These are phyloP conservation scores for Galendromus occidentalis DNA, from an alignment of 1,140 invertebrate genomes.

Conservation along the genomic window DNA sequence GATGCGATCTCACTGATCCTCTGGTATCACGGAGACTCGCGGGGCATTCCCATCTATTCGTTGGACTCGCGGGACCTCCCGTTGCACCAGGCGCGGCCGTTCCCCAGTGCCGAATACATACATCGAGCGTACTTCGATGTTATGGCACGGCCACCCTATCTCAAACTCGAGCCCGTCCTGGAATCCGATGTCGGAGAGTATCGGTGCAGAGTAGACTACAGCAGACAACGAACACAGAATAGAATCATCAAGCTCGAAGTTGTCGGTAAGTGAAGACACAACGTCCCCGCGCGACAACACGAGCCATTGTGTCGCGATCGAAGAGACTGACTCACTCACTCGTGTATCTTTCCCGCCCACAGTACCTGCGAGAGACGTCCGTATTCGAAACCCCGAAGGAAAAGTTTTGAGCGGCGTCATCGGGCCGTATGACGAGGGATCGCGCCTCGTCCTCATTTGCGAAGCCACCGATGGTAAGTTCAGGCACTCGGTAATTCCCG, in stretches of 20 bases:
- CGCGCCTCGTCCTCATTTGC: slow-evolving; percentile 55
- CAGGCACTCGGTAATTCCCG: background rate
- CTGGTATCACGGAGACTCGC: slow-evolving; percentile 48
- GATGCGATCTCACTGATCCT: slow-evolving; percentile 45
- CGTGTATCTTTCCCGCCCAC: slow-evolving; percentile 22
- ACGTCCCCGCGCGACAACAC: no score
- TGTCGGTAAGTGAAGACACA: slow-evolving; percentile 45
- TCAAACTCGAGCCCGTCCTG: slow-evolving; percentile 20
- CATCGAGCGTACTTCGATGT: slow-evolving; percentile 8
- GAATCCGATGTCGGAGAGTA: slow-evolving; percentile 20
- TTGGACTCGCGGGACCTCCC: slow-evolving; percentile 20
- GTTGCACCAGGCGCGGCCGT: slow-evolving; percentile 18
- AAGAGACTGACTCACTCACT: background rate
- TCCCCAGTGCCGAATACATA: slow-evolving; percentile 13
- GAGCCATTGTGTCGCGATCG: no score
- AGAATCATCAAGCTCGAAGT: slow-evolving; percentile 53
- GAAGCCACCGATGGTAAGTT: slow-evolving; percentile 65
- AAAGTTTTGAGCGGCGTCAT: slow-evolving; percentile 52
- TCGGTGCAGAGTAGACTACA: slow-evolving; percentile 44
- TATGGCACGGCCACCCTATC: slow-evolving; percentile 15
- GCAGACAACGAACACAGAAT: slow-evolving; percentile 54
- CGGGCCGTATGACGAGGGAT: slow-evolving; percentile 65
- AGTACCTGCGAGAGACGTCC: slow-evolving; percentile 61
- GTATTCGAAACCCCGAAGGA: slow-evolving; percentile 57
- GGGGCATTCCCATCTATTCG: slow-evolving; percentile 20